Evolutionary conservation across 2,113 vertebrate genomes (phyloP).

Genomic region (Alexandromys fortis): DNA sequence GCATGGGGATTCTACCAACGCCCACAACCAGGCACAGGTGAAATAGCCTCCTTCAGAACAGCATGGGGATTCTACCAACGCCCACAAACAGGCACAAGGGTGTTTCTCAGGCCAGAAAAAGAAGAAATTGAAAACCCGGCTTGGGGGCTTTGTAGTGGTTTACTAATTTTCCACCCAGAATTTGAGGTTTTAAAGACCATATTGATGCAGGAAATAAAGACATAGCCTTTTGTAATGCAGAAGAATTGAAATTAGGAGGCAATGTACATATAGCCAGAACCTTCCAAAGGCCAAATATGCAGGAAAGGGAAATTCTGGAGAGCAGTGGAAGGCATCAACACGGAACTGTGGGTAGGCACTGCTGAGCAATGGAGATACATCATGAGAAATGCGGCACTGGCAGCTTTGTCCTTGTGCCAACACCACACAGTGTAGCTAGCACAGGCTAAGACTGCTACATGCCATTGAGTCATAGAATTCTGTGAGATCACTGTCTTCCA

Average conservation of each 20-base stretch:
- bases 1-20: neutral
- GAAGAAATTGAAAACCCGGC: neutral
- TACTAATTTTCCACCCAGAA: neutral
- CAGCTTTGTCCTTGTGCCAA: neutral
- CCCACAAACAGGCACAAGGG: neutral
- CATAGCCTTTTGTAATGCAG: neutral
- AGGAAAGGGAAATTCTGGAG: constrained; percentile 12
- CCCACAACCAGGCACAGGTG: neutral
- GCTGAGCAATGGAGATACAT: neutral
- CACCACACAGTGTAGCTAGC: neutral
- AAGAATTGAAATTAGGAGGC: neutral
- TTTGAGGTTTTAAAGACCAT: neutral
- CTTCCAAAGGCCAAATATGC: neutral
- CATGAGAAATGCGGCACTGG: neutral
- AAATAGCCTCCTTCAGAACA: neutral
- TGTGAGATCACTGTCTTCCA: neutral
- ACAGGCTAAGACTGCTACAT: neutral
- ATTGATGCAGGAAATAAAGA: neutral
- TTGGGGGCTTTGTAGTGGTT: neutral
- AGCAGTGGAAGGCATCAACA: neutral
- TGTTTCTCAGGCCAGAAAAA: neutral
- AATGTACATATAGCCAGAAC: neutral
- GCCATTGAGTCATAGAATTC: neutral
- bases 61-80: neutral
- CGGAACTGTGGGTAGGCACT: neutral